Percentiles rank a stretch among this genome's conserved stretches.
phyloP scores from a whole-genome alignment of 35 echinoderm and acorn worm genomes.

The Apostichopus japonicus region DNA sequence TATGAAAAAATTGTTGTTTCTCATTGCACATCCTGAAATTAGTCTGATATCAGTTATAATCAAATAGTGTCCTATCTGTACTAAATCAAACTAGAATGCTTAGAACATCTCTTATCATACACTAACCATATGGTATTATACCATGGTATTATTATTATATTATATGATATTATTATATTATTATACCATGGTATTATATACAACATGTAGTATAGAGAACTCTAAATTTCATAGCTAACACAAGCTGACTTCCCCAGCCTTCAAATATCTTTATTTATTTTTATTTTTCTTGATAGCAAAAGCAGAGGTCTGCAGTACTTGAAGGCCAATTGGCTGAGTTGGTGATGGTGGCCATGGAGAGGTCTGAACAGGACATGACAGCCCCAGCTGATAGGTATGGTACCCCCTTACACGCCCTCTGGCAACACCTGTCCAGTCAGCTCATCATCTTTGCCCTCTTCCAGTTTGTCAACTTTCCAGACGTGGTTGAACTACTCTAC shows the following conservation, averaged over 20 bases:
- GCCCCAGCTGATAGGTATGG: slow-evolving; percentile 30
- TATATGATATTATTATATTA: too few relatives aligned
- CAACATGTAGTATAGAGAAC: too few relatives aligned
- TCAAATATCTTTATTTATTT: background rate
- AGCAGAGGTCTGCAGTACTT: slow-evolving; percentile 79
- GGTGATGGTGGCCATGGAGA: slow-evolving; percentile 92
- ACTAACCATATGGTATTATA: too few relatives aligned
- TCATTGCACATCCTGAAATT: too few relatives aligned
- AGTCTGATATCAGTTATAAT: too few relatives aligned
- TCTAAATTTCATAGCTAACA: too few relatives aligned
- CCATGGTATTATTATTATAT: too few relatives aligned
- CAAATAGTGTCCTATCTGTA: too few relatives aligned
- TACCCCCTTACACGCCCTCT: slow-evolving; percentile 63
- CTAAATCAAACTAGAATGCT: too few relatives aligned
- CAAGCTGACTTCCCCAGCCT: background rate
- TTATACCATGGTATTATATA: too few relatives aligned
- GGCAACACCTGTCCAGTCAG: slow-evolving; percentile 98
- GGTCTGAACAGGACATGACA: slow-evolving; percentile 67
- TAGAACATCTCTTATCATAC: too few relatives aligned
- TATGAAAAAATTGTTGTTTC: too few relatives aligned
- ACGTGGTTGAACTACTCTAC: slow-evolving; percentile 80
- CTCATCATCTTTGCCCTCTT: slow-evolving; percentile 98
- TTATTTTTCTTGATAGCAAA: slow-evolving; percentile 66
- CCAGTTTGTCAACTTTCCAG: slow-evolving; percentile 95
- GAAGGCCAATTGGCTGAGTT: slow-evolving; percentile 89